Conservation (phyloP, 2,113 vertebrate species). For the Paraplagusia blochii region DNA sequence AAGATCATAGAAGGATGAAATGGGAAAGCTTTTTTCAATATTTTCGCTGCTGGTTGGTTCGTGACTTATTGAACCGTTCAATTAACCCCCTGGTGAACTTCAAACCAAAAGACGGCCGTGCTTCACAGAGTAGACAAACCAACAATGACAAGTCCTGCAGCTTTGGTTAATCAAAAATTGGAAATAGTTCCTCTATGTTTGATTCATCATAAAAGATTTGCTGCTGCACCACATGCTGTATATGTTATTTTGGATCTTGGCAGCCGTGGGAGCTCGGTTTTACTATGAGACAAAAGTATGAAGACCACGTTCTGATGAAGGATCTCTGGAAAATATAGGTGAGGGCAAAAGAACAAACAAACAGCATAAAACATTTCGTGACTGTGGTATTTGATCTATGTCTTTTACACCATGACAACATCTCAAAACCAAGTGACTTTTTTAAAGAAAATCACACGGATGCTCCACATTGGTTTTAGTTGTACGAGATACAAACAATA, state of each 20-base stretch:
- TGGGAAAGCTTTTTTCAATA: not conserved
- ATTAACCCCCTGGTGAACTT: conserved; percentile 17
- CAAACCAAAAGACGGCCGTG: conserved; percentile 13
- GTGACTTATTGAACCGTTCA: conserved; percentile 9
- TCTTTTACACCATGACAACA: not conserved
- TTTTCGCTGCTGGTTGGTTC: conserved; percentile 8
- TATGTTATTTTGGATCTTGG: conserved; percentile 6
- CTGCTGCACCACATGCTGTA: conserved; percentile 7
- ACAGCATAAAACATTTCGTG: not conserved
- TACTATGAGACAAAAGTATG: conserved; percentile 12
- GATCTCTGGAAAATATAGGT: not conserved
- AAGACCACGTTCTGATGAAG: not conserved
- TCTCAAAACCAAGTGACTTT: no score
- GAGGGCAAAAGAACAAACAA: not conserved
- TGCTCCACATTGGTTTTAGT: no score
- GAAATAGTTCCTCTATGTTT: not conserved
- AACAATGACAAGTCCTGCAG: conserved; percentile 15
- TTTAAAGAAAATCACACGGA: not conserved
- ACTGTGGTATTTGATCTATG: not conserved
- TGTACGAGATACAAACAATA: no score
- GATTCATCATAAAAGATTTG: conserved; percentile 18
- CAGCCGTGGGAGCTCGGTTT: not conserved
- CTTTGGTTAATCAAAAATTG: conserved; percentile 19
- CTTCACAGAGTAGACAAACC: conserved; percentile 5
- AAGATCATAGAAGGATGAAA: conserved; percentile 14